Base-by-base conservation (phyloP, 2,113 vertebrate species). In the Caretta caretta region DNA sequence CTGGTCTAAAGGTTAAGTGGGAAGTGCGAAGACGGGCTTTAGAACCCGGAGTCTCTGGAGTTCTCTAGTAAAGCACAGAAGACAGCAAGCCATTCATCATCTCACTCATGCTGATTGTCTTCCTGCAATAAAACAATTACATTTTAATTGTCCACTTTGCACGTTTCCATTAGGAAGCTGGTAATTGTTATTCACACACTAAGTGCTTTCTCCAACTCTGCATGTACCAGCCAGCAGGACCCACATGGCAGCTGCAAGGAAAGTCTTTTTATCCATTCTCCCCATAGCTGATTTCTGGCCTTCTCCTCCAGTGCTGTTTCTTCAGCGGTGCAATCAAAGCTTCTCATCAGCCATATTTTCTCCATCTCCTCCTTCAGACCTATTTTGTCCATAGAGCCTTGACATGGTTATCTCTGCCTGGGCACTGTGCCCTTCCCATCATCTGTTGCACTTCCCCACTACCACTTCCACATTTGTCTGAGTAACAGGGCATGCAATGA, bases 1-100 rank as follows among this genome's bases (percentile, higher is more conserved):
- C 78, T 85, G 69, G 6, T 29, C n/a, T 87, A 88, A 90, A 76
- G 94, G 72, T n/a, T 38, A 38, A 42, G n/a, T 42, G 79, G 31
- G 87, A 93, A 94, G 69, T 76, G n/a, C 25, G 76, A 69, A 87
- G 87, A 89, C 84, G 14, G 29, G 29, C 87, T 95, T 50, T 72
- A 84, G n/a, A 90, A 50, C 54, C 46, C 81, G 72, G 29, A 91
- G 89, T 11, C 91, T 83, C 48, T 31, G 35, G 75, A 72, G 80
- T 38, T 96, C 87, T 29, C 88, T 50, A 89, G 62, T 10, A 48
- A 94, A 56, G 56, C 59, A 19, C 22, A 27, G 56, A 48, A 78
- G 27, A 82, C 50, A 94, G 50, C 65, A 35, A 92, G 5, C 20
- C 84, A 91, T 72, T 46, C 51, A 84, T 38, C 76, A 65, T 1